phyloP scores from a whole-genome alignment of 1,140 invertebrate genomes.

The Cydia fagiglandana region DNA sequence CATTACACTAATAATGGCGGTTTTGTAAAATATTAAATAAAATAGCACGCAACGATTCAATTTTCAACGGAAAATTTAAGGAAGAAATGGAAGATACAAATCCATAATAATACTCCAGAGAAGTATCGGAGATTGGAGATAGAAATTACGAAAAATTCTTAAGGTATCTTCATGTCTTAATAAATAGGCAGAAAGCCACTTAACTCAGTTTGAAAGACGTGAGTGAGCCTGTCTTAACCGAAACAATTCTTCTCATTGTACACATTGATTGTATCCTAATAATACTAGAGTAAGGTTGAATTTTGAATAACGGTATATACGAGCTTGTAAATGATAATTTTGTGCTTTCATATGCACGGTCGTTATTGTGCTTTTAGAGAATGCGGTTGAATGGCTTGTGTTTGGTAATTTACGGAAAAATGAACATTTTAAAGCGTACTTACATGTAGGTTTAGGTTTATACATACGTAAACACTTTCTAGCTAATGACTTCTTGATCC shows the following conservation, averaged over 20 bases:
- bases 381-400: slow-evolving; percentile 26
- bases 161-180: slow-evolving; percentile 49
- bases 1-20: slow-evolving; percentile 18
- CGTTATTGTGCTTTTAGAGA: slow-evolving; percentile 31
- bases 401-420: slow-evolving; percentile 28
- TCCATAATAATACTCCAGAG: slow-evolving; percentile 24
- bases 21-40: slow-evolving; percentile 23
- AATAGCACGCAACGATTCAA: slow-evolving; percentile 15
- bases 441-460: slow-evolving; percentile 10
- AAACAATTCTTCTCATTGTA: slow-evolving; percentile 17
- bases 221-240: slow-evolving; percentile 35
- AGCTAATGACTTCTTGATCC: slow-evolving; percentile 23
- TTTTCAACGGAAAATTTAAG: slow-evolving; percentile 13
- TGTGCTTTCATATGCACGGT: slow-evolving; percentile 25
- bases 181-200: slow-evolving; percentile 48
- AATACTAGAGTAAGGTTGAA: background rate
- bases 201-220: slow-evolving; percentile 42
- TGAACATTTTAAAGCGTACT: slow-evolving; percentile 23
- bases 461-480: slow-evolving; percentile 3
- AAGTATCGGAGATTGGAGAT: slow-evolving; percentile 30
- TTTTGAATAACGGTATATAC: background rate
- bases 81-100: slow-evolving; percentile 12
- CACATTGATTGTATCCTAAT: background rate
- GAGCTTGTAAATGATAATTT: slow-evolving; percentile 30
- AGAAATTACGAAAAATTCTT: slow-evolving; percentile 37